These are phyloP conservation scores for Bombus confusus DNA, from an alignment of 1,140 invertebrate species.

Conservation along the genomic window DNA sequence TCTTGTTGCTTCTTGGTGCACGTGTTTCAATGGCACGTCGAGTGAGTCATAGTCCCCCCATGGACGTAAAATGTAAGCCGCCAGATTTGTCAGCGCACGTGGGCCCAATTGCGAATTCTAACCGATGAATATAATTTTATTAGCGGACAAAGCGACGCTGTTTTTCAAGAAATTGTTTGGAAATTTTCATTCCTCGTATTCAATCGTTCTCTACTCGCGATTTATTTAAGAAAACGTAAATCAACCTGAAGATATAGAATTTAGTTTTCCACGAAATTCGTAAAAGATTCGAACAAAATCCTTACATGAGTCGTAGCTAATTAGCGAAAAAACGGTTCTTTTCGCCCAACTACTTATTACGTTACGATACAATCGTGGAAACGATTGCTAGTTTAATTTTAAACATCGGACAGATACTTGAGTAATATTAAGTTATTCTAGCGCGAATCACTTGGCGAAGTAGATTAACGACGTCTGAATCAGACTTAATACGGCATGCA, in stretches of 20 bases:
- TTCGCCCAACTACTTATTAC: no score
- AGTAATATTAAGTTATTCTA: not conserved
- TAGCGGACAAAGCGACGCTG: not conserved
- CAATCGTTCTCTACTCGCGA: no score
- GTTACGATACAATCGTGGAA: no score
- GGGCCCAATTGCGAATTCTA: not conserved
- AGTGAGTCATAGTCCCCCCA: conserved; percentile 41
- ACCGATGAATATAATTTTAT: not conserved
- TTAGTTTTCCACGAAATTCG: no score
- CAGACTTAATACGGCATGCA: conserved; percentile 21
- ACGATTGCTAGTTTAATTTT: no score
- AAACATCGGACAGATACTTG: no score
- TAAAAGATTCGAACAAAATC: no score
- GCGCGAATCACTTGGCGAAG: conserved; percentile 10
- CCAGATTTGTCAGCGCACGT: conserved; percentile 20
- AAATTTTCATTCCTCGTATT: not conserved
- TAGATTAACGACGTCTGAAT: conserved; percentile 26
- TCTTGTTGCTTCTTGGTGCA: conserved; percentile 32
- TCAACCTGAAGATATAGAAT: no score
- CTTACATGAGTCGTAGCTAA: no score
- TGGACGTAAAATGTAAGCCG: conserved; percentile 17
- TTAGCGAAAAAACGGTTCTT: no score
- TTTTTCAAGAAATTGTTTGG: not conserved
- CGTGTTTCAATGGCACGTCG: conserved; percentile 29
- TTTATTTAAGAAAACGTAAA: no score